Evolutionary conservation across 2,113 vertebrate genomes (phyloP).

Genomic region (Platysternon megacephalum): DNA sequence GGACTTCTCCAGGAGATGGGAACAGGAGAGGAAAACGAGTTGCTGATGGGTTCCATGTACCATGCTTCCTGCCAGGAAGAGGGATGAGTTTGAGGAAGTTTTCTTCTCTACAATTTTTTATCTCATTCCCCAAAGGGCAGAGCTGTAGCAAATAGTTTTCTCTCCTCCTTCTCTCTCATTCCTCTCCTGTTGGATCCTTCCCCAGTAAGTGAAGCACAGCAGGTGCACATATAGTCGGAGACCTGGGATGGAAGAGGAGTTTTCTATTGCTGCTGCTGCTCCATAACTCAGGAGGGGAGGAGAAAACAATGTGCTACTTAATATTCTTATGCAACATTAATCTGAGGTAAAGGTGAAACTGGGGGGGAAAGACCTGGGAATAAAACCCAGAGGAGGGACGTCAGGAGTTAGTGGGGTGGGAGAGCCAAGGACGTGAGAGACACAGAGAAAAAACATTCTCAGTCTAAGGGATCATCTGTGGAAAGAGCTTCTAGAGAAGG

Average conservation of each 20-base stretch:
- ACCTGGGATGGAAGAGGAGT: neutral
- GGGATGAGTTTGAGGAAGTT: fast-evolving
- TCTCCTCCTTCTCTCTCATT: neutral
- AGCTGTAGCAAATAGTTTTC: neutral
- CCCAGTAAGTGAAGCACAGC: neutral
- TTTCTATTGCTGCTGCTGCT: neutral
- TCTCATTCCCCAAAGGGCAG: neutral
- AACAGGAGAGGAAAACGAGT: neutral
- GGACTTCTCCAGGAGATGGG: neutral
- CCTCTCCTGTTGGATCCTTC: neutral
- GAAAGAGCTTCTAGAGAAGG: neutral
- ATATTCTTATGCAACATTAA: neutral
- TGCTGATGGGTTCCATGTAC: fast-evolving
- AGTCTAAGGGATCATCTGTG: neutral
- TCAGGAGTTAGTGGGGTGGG: neutral
- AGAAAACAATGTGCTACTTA: neutral
- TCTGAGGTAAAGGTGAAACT: too few relatives aligned
- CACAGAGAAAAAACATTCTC: neutral
- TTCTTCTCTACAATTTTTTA: neutral
- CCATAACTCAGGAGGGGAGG: neutral
- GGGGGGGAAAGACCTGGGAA: neutral
- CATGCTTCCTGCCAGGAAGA: neutral
- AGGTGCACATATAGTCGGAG: neutral
- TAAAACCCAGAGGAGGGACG: neutral
- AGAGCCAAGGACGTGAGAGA: fast-evolving